These are phyloP conservation scores for Nothobranchius kuhntae DNA, from an alignment of 2,113 vertebrate genomes.

Conservation along the genomic window DNA sequence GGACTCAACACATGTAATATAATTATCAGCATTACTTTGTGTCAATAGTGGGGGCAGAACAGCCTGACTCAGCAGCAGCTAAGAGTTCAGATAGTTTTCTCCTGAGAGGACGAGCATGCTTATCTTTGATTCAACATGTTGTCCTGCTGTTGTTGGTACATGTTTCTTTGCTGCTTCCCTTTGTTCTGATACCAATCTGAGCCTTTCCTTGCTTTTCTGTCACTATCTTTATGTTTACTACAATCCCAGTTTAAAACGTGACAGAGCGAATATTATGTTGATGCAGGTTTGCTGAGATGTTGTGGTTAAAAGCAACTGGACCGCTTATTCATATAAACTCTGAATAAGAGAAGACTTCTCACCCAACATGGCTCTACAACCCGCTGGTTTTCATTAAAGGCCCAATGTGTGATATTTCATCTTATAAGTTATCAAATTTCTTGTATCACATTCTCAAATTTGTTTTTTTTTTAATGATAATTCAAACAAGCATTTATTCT, in stretches of 20 bases:
- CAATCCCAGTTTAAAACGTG: constrained; percentile 1
- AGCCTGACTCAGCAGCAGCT: constrained; percentile 44
- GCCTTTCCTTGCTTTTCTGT: constrained; percentile 16
- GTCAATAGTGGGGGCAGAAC: constrained; percentile 74
- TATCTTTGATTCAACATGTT: constrained; percentile 67
- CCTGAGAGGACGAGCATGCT: constrained; percentile 50
- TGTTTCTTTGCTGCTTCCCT: constrained; percentile 34
- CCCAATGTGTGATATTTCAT: no score
- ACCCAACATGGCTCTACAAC: not conserved
- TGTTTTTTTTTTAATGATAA: no score
- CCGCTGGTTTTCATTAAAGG: no score
- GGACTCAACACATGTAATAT: constrained; percentile 79
- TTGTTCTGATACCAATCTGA: constrained; percentile 34
- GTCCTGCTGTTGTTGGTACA: constrained; percentile 35
- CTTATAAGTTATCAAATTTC: no score
- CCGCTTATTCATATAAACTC: not conserved
- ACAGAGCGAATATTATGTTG: not conserved
- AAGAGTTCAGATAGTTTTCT: constrained; percentile 68
- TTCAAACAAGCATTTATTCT: no score
- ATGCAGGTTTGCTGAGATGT: not conserved
- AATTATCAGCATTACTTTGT: constrained; percentile 80
- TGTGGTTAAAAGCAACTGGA: not conserved
- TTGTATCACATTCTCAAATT: no score
- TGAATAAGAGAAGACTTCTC: not conserved
- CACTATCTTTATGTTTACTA: constrained; percentile 20